A percentile compares a stretch with the other conserved stretches of the same genome.
phyloP scores from a whole-genome alignment of 1,140 invertebrate genomes.

The Drosophila sturtevanti region DNA sequence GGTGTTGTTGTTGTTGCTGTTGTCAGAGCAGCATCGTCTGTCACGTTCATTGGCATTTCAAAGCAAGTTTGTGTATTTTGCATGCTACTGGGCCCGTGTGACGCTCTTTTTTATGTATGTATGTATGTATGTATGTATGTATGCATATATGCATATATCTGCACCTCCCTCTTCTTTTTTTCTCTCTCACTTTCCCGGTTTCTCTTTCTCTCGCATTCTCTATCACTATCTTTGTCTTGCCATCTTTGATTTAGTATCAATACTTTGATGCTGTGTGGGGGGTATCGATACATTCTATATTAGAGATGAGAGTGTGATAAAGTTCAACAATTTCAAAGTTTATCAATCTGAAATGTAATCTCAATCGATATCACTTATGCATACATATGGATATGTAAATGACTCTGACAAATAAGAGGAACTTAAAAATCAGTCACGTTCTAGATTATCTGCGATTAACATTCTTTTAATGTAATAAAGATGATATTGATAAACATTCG shows the following conservation, averaged over 20 bases:
- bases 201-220: neutral
- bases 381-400: neutral
- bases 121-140: neutral
- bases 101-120: constrained; percentile 13
- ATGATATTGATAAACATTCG: neutral
- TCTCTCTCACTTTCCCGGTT: neutral
- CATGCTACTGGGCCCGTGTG: constrained; percentile 49
- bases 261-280: neutral
- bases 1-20: constrained; percentile 21
- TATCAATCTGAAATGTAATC: neutral
- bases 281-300: neutral
- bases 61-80: constrained; percentile 58
- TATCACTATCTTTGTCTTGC: neutral
- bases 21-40: constrained; percentile 35
- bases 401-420: neutral
- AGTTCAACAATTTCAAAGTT: neutral
- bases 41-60: constrained; percentile 63
- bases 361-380: neutral
- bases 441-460: neutral
- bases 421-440: neutral
- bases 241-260: constrained; percentile 3
- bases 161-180: neutral
- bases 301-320: constrained; percentile 4
- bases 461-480: neutral
- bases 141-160: no score